A percentile compares a stretch with the other conserved stretches of the same genome.
Conservation (phyloP, 2,888 invertebrate species). For the Hipparchia sbordonii region DNA sequence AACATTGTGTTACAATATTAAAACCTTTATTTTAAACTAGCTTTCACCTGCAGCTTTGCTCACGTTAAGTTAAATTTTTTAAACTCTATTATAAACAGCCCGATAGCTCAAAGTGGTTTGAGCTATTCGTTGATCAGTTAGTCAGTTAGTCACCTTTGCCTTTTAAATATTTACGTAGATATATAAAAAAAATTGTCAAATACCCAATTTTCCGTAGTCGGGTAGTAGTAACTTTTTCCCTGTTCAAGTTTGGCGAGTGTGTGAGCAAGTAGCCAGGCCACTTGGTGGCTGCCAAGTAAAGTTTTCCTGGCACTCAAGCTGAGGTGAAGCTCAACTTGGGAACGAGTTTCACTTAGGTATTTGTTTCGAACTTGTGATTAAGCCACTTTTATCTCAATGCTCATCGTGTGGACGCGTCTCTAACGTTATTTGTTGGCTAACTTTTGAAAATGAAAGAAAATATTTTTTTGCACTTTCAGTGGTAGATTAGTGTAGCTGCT, state of each 20-base stretch:
- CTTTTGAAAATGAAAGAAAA: conserved; percentile 3
- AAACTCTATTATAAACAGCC: no score
- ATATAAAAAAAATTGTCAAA: no score
- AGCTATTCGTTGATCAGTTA: no score
- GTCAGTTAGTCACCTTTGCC: no score
- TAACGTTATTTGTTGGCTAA: conserved; percentile 14
- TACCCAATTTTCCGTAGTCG: no score
- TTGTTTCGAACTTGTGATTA: conserved; percentile 43
- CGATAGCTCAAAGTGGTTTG: no score
- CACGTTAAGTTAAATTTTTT: no score
- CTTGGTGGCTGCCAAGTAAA: conserved; percentile 32
- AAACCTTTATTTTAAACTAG: no score
- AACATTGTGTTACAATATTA: no score
- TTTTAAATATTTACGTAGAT: no score
- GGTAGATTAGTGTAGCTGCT: neutral
- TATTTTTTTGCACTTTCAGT: neutral
- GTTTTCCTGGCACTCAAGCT: conserved; percentile 40
- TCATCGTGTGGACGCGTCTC: conserved; percentile 11
- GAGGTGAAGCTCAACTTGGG: conserved; percentile 38
- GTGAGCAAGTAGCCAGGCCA: conserved; percentile 16
- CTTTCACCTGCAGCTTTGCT: no score
- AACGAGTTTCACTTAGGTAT: conserved; percentile 42
- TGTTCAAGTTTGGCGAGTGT: conserved; percentile 12
- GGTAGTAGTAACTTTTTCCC: neutral
- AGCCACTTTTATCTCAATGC: conserved; percentile 35